These are phyloP conservation scores for Calephelis perditalis DNA, from an alignment of 2,888 invertebrate species.

Conservation along the genomic window DNA sequence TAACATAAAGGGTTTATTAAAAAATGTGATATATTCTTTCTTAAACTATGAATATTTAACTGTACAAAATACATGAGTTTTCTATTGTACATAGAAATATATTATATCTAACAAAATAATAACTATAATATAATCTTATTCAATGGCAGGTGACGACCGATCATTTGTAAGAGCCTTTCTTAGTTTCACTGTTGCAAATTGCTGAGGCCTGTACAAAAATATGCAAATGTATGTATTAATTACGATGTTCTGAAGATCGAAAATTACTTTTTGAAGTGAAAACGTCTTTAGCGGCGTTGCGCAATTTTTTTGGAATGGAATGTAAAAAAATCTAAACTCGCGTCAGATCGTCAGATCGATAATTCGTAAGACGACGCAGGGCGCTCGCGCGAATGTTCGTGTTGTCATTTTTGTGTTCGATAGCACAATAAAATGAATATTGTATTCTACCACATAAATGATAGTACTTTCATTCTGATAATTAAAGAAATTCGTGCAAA, in stretches of 20 bases:
- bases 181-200: conserved; percentile 93
- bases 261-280: too few species aligned
- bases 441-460: too few species aligned
- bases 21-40: conserved; percentile 78
- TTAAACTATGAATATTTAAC: conserved; percentile 78
- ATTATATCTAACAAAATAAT: conserved; percentile 66
- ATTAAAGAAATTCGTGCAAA: too few species aligned
- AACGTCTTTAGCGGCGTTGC: too few species aligned
- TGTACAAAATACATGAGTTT: conserved; percentile 75
- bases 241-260: conserved; percentile 10
- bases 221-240: conserved; percentile 21
- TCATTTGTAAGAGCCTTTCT: conserved; percentile 92
- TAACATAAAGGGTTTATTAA: conserved; percentile 59
- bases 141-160: conserved; percentile 88
- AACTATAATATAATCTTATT: conserved; percentile 59
- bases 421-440: too few species aligned
- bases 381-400: too few species aligned
- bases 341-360: too few species aligned
- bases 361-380: too few species aligned
- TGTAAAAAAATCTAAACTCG: too few species aligned
- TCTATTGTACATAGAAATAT: conserved; percentile 73
- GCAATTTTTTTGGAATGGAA: too few species aligned
- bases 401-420: too few species aligned
- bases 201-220: conserved; percentile 84
- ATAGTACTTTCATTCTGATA: too few species aligned